Conservation (phyloP, 2,888 invertebrate genomes). For the Lepeophtheirus nordmannii region DNA sequence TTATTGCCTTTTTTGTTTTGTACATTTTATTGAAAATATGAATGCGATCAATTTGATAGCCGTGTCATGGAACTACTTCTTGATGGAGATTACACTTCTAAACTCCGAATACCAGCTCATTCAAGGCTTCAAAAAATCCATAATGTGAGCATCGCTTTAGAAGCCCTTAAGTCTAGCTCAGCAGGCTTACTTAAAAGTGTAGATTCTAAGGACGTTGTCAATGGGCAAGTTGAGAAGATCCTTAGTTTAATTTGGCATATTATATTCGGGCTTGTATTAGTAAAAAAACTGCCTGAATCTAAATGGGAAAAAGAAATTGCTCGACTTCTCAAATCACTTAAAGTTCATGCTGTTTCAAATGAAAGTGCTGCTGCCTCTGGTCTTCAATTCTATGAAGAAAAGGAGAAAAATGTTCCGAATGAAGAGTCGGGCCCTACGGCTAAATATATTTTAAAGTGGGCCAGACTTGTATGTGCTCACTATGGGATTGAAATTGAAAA, state of each 20-base stretch:
- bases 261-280: slow-evolving; percentile 59
- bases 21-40: neutral
- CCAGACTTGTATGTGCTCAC: slow-evolving; percentile 33
- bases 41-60: slow-evolving; percentile 29
- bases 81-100: slow-evolving; percentile 43
- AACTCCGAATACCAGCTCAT: slow-evolving; percentile 63
- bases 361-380: slow-evolving; percentile 19
- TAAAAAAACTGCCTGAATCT: slow-evolving; percentile 31
- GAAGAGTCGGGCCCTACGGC: neutral
- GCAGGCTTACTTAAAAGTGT: slow-evolving; percentile 45
- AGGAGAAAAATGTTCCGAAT: neutral
- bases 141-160: slow-evolving; percentile 62
- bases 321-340: slow-evolving; percentile 32
- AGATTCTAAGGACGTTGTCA: slow-evolving; percentile 50
- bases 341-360: slow-evolving; percentile 24
- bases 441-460: slow-evolving; percentile 26
- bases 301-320: slow-evolving; percentile 33
- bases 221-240: slow-evolving; percentile 75
- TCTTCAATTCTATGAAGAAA: slow-evolving; percentile 7
- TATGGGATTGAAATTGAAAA: slow-evolving; percentile 34
- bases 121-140: slow-evolving; percentile 70
- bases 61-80: slow-evolving; percentile 64
- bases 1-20: neutral
- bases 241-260: slow-evolving; percentile 73
- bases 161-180: slow-evolving; percentile 46